These are phyloP conservation scores for Sarcoramphus papa DNA, from an alignment of 2,797 vertebrate species.

Conservation along the genomic window DNA sequence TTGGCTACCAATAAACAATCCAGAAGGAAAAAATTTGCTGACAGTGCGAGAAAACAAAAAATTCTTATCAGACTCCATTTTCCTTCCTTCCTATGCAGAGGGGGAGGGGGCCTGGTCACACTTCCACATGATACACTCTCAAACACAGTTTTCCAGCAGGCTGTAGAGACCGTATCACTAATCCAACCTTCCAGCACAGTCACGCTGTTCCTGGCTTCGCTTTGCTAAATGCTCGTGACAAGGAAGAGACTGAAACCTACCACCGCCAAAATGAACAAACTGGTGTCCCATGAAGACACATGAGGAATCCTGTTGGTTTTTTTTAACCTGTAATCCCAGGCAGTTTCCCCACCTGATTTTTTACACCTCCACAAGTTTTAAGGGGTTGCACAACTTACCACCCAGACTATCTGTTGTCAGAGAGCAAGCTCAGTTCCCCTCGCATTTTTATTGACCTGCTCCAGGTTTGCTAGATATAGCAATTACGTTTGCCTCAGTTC, in stretches of 20 bases:
- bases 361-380: background rate
- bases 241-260: background rate
- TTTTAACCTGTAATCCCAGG: background rate
- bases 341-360: background rate
- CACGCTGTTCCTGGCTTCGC: background rate
- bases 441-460: background rate
- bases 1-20: conserved; percentile 16
- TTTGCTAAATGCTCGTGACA: background rate
- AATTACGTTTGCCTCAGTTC: background rate
- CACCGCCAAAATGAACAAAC: background rate
- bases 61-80: conserved; percentile 7
- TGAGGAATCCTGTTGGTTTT: accelerated
- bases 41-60: background rate
- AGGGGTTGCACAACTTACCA: background rate
- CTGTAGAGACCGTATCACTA: background rate
- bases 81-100: background rate
- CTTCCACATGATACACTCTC: background rate
- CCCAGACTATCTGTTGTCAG: background rate
- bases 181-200: background rate
- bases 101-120: background rate
- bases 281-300: background rate
- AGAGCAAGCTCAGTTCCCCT: background rate
- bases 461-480: background rate
- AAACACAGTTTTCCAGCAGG: background rate
- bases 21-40: conserved; percentile 32